A percentile compares a stretch with the other conserved stretches of the same genome.
Conservation (phyloP, 2,797 vertebrate species). For the Rhabdophis nuchalis region DNA sequence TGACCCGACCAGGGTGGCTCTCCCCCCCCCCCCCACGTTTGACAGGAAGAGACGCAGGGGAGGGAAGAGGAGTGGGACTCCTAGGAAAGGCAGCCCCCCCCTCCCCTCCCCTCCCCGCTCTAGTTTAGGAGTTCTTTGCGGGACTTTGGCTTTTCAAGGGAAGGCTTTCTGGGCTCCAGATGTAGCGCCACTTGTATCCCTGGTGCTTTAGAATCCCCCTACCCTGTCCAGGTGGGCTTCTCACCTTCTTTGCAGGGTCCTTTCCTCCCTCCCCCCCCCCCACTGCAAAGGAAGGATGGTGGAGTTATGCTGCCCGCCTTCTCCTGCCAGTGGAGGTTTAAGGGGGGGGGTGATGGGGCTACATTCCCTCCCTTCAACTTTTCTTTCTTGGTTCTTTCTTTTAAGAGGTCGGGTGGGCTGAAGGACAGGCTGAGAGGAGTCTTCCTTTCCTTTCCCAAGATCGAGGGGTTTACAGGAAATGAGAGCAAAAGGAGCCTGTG, state of each 20-base stretch:
- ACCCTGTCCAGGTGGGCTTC: background rate
- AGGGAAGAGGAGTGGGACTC: background rate
- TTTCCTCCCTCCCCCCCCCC: background rate
- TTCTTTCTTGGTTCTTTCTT: background rate
- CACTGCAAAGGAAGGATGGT: background rate
- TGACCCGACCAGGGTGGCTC: background rate
- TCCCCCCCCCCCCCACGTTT: too few relatives aligned
- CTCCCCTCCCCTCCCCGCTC: background rate
- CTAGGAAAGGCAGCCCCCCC: background rate
- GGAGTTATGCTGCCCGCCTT: background rate
- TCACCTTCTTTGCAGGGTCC: background rate
- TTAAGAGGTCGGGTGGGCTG: background rate
- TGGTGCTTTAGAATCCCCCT: background rate
- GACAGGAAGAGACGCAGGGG: background rate
- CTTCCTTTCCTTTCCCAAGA: background rate
- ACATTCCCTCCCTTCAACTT: background rate
- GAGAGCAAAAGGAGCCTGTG: background rate
- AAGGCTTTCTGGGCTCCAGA: background rate
- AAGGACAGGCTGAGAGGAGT: background rate
- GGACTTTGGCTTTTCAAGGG: background rate
- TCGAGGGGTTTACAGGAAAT: background rate
- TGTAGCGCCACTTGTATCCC: background rate
- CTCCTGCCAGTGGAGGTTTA: background rate
- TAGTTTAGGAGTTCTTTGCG: background rate
- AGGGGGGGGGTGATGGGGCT: background rate